Conservation (phyloP, 2,888 invertebrate species). For the Thalpophila matura region DNA sequence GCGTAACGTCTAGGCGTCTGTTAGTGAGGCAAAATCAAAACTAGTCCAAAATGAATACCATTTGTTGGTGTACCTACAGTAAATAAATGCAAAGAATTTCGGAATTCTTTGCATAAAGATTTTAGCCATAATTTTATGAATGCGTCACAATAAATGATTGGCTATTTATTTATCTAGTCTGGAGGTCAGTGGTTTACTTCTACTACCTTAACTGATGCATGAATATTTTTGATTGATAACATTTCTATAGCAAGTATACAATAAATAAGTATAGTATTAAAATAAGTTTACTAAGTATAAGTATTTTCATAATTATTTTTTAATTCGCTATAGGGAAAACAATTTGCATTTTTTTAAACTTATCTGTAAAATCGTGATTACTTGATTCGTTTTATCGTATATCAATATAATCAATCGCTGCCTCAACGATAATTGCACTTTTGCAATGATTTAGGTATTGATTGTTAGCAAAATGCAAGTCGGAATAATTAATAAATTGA, state of each 20-base stretch:
- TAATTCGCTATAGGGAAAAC: too few relatives aligned
- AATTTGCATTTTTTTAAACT: neutral
- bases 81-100: too few relatives aligned
- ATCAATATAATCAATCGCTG: conserved; percentile 7
- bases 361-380: conserved; percentile 8
- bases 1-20: too few relatives aligned
- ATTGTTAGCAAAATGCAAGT: neutral
- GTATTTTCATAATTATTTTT: too few relatives aligned
- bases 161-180: conserved; percentile 10
- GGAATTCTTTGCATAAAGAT: too few relatives aligned
- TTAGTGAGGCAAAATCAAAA: conserved; percentile 1
- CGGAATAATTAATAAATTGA: too few relatives aligned
- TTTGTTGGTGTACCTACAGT: too few relatives aligned
- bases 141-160: too few relatives aligned
- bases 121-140: too few relatives aligned
- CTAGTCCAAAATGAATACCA: conserved; percentile 2
- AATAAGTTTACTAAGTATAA: too few relatives aligned
- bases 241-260: neutral
- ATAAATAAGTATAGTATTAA: neutral
- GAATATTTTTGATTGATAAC: neutral
- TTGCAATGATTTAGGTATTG: conserved; percentile 11
- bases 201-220: neutral
- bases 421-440: neutral
- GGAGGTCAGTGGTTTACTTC: neutral
- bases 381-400: conserved; percentile 16